Evolutionary conservation across 2,888 invertebrate genomes (phyloP), one percentile per base, ranked within the genome.

Genomic region (Cheilosia scutellata): DNA sequence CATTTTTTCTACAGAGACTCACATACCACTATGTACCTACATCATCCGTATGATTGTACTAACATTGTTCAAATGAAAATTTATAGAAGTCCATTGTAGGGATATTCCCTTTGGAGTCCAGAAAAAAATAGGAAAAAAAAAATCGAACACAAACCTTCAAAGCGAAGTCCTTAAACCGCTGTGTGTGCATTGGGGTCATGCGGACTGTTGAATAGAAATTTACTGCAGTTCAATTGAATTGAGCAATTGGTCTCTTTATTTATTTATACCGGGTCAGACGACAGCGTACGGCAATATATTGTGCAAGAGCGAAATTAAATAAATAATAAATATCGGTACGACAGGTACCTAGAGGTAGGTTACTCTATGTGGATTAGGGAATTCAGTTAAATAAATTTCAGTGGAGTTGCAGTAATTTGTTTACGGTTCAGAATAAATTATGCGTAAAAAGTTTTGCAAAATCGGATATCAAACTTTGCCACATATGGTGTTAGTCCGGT

Each of bases 181-280:
- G 31, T 57, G 33, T 16, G 20, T 33, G 11, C 37, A 37, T 37
- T 57, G 57, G 55, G 31, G 16, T 16, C 9, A 33, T 55, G 7
- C 58, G 16, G 62, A 47, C 16, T 31, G 57, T 58, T 37, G 33
- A 47, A 60, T 51, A 29, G 51, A 72, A 72, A 72, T 72, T 51
- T 72, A 72, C 51, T 40, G 60, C 60, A 60, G 33, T 37, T 49
- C 27, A 60, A 49, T 71, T 16, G 51, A 51, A 49, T 71, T 16
- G 51, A 51, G 49, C 40, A 60, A 72, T 62, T 40, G 51, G 20
- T 29, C 27, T 27, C n/a, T 51, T 72, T 72, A 62, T 72, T 72
- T 60, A 47, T 47, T 47, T 47, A 60, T 60, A 40, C 51, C 51
- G 16, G 29, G 37, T 60, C 60, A 60, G 40, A 6, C 51, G 49